Base-by-base conservation (phyloP, 1,140 invertebrate species). In the Oryzaephilus surinamensis region DNA sequence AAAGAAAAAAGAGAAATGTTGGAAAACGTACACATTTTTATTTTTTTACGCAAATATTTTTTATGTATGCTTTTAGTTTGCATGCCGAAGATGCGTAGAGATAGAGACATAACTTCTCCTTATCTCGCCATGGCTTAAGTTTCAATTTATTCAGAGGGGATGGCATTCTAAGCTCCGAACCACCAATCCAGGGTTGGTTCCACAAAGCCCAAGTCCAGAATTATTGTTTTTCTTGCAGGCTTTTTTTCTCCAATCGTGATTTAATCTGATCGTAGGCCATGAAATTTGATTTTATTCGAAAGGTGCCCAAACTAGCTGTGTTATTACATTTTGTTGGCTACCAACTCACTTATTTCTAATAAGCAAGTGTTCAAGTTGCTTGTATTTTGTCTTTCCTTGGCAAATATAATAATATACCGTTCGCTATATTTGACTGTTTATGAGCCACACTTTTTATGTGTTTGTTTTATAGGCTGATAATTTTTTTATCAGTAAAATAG, bases 271-370 rank as follows among this genome's bases (percentile, higher is more conserved):
- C 44, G 45, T 15, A 43, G 38, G 40, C 47, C 34, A 50, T 50
- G 47, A 50, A 50, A 50, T 46, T 46, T 50, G 47, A 50, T 50
- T 42, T 50, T 46, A 45, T 45, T 49, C 46, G 41, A 39, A 49
- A 49, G 43, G 42, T 43, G 30, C 26, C 31, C 34, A 30, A 32
- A 19, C 20, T 46, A 38, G 43, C 38, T 42, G 34, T 24, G 29
- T 36, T n/a, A 45, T 36, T 46, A 32, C 32, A 43, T 43, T 46
- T 46, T 46, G 35, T n/a, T n/a, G n/a, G n/a, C 36, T 42, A 43
- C 35, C 36, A 30, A 38, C 30, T 38, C 20, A 29, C 31, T 31
- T 45, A 34, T 32, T 40, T 36, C 33, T 39, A 40, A 32, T 39
- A 34, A 32, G 24, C 26, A 24, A 20, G 32, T 35, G 30, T 45